Base-by-base conservation (phyloP, 1,140 invertebrate species). In the Portunus trituberculatus region DNA sequence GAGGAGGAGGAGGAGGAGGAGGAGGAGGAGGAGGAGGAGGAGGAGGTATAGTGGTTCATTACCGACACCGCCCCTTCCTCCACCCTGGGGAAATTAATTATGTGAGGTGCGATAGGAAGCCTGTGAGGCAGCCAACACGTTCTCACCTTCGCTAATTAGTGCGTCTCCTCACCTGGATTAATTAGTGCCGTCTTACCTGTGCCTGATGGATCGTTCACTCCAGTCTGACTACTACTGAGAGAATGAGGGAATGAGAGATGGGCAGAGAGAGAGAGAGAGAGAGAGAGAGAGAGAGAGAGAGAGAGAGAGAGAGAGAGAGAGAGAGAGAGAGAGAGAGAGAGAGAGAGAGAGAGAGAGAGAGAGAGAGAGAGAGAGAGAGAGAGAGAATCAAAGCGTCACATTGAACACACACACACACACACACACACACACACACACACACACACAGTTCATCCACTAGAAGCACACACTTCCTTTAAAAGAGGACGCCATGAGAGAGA, bases 281-380 rank as follows among this genome's bases (percentile, higher is more conserved):
- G 89, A 91, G 89, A 91, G 89, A 91, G 89, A 91, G 46, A 89
- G 87, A 89, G 87, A 89, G 87, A 89, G 87, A 89, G 87, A 89
- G 87, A 89, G 87, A 89, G 87, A 46, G 87, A 32, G 32, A 46
- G 28, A 59, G 52, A 59, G 16, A 14, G 52, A 59, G 52, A 59
- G 52, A 59, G 16, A 14, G 52, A 59, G 10, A 59, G 16, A 59
- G 52, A 12, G 52, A 39, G 39, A 39, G 39, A 39, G 39, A 39
- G 39, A 39, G 39, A 39, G 39, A 39, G 39, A 39, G 39, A 39
- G 39, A 39, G 39, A 39, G 39, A 39, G 39, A 39, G 39, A 39
- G 39, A 39, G 39, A 39, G 39, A 39, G 39, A 39, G 39, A 39
- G 39, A 39, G 39, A 39, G 39, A 39, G 39, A 39, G 39, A 39